A percentile compares a stretch with the other conserved stretches of the same genome.
phyloP scores from a whole-genome alignment of 2,888 invertebrate species.

The Sclerodermus sp. region DNA sequence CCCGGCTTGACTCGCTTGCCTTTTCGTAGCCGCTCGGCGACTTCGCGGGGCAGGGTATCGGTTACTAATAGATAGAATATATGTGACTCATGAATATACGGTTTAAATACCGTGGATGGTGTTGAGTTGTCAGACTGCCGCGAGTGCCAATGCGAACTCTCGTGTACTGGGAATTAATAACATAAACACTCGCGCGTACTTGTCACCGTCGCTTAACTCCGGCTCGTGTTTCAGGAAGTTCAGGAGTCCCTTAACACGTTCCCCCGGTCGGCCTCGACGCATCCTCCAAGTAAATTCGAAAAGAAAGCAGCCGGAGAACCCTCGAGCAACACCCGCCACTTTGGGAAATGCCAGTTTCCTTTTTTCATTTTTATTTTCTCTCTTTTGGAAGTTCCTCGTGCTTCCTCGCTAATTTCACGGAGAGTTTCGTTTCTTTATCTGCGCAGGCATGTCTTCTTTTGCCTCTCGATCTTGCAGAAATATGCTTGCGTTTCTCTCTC shows the following conservation, averaged over 20 bases:
- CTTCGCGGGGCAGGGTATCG: constrained; percentile 6
- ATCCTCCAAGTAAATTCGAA: too few species aligned
- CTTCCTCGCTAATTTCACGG: not conserved
- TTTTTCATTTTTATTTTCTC: too few species aligned
- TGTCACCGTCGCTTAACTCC: too few species aligned
- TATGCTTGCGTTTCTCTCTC: too few species aligned
- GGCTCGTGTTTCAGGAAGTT: not conserved
- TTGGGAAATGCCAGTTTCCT: too few species aligned
- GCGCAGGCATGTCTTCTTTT: not conserved
- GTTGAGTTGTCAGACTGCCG: constrained; percentile 6
- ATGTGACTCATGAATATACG: constrained; percentile 8
- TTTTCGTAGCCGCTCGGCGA: not conserved
- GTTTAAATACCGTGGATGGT: constrained; percentile 14
- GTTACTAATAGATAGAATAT: constrained; percentile 16
- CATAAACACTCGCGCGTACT: not conserved
- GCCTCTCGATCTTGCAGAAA: not conserved
- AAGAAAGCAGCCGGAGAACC: too few species aligned
- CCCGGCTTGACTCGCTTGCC: not conserved
- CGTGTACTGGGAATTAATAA: not conserved
- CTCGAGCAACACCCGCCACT: too few species aligned
- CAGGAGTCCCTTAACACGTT: not conserved
- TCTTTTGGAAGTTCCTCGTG: too few species aligned
- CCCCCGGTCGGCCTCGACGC: not conserved
- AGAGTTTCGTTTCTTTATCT: not conserved
- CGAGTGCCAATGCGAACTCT: not conserved